phyloP scores from a whole-genome alignment of 2,888 invertebrate species.

The Sipha maydis region DNA sequence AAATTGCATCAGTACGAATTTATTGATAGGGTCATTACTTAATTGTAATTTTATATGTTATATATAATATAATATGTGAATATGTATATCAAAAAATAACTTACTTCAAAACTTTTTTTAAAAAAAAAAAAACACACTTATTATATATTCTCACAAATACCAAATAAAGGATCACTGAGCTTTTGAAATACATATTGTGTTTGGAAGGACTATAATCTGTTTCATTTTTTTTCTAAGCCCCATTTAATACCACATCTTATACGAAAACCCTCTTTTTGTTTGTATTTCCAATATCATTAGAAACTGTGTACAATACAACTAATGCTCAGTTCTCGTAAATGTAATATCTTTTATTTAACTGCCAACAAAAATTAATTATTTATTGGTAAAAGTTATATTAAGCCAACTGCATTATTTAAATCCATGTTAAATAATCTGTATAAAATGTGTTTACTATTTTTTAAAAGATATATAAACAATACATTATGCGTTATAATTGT shows the following conservation, averaged over 20 bases:
- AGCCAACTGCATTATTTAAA: no score
- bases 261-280: not conserved
- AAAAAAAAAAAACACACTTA: not conserved
- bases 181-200: not conserved
- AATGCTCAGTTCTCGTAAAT: not conserved
- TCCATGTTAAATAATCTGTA: not conserved
- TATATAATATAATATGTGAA: no score
- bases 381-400: no score
- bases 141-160: not conserved
- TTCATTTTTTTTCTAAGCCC: not conserved
- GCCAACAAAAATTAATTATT: no score
- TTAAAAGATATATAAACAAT: no score
- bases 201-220: not conserved
- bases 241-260: not conserved
- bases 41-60: no score
- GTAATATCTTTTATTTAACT: not conserved
- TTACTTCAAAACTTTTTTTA: not conserved
- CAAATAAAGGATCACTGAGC: not conserved
- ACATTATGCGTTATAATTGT: no score
- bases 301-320: not conserved
- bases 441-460: not conserved
- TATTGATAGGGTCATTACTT: no score
- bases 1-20: no score
- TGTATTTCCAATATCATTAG: not conserved
- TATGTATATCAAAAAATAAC: not conserved